Percentiles rank a stretch among this genome's conserved stretches.
Conservation (phyloP, 2,113 vertebrate genomes). For the Brachypteracias leptosomus region DNA sequence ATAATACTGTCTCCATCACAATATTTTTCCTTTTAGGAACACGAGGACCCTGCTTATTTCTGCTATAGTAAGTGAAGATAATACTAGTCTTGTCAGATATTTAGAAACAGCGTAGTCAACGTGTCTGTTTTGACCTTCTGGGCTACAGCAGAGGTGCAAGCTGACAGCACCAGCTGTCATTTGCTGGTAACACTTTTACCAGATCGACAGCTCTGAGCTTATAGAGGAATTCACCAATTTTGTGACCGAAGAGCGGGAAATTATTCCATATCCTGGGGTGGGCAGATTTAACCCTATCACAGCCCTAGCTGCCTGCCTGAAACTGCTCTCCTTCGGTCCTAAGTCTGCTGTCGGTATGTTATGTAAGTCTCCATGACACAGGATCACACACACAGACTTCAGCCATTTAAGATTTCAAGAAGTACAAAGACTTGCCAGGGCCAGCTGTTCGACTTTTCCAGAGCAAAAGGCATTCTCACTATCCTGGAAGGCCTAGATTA, state of each 20-base stretch:
- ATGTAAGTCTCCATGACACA: neutral
- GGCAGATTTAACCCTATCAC: neutral
- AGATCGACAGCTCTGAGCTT: neutral
- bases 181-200: neutral
- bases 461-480: neutral
- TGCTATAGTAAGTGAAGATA: neutral
- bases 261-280: neutral
- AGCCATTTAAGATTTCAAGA: neutral
- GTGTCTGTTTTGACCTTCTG: neutral
- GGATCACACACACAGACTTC: neutral
- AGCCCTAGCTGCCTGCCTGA: neutral
- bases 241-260: neutral
- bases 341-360: neutral
- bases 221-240: neutral
- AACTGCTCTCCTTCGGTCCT: neutral
- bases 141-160: neutral
- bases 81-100: neutral
- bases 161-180: conserved; percentile 16
- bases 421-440: neutral
- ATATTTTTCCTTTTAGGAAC: neutral
- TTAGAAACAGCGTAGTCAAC: neutral
- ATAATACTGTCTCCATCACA: neutral
- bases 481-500: neutral
- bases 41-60: neutral
- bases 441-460: neutral